These are phyloP conservation scores for Sipha flava DNA, from an alignment of 1,140 invertebrate genomes.

Conservation along the genomic window DNA sequence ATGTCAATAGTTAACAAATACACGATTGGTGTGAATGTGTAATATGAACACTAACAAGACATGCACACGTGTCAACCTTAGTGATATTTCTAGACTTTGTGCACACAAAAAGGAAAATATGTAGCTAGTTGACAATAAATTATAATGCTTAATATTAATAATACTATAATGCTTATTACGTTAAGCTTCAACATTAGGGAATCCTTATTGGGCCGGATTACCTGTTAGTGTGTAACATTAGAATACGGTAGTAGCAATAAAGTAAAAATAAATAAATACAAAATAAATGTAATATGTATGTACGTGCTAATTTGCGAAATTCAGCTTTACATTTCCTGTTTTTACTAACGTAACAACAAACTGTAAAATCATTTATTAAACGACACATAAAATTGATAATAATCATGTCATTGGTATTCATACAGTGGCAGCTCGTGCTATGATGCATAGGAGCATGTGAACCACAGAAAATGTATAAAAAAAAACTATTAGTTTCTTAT, in stretches of 20 bases:
- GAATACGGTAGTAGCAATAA: not conserved
- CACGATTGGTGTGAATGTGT: not conserved
- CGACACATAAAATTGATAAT: not conserved
- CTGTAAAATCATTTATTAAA: not conserved
- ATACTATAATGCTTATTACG: too few relatives aligned
- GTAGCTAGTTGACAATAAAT: not conserved
- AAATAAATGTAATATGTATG: not conserved
- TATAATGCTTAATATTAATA: too few relatives aligned
- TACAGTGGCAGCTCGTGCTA: too few relatives aligned
- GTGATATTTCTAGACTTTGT: not conserved
- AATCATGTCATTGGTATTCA: not conserved
- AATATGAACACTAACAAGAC: not conserved
- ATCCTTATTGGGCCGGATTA: not conserved
- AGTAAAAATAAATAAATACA: not conserved
- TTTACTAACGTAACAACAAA: not conserved
- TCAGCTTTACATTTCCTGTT: not conserved
- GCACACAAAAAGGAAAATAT: not conserved
- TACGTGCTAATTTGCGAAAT: not conserved
- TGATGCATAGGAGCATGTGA: too few relatives aligned
- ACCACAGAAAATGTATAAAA: too few relatives aligned
- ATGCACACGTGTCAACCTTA: not conserved
- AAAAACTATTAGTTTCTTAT: too few relatives aligned
- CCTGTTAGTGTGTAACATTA: not conserved
- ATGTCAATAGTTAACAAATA: not conserved
- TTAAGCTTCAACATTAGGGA: not conserved